Evolutionary conservation across 1,140 invertebrate genomes (phyloP).

Genomic region (Thrips palmi): DNA sequence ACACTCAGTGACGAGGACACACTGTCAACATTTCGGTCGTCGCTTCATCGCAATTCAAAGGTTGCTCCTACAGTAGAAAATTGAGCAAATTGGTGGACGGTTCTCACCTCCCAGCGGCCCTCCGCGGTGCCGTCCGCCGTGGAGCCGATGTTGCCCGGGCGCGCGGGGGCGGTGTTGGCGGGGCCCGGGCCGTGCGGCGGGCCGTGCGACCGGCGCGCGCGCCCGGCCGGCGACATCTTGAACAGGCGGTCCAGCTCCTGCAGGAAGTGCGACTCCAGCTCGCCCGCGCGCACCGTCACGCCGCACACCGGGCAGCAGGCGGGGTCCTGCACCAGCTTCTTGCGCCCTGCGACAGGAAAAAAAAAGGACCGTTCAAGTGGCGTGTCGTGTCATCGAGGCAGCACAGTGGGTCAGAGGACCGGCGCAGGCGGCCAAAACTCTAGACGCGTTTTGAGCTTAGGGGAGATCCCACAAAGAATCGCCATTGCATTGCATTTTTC

Average conservation of each 20-base stretch:
- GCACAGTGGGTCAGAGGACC: no score
- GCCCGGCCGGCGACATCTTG: constrained; percentile 33
- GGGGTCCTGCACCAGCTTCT: constrained; percentile 25
- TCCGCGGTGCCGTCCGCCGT: constrained; percentile 40
- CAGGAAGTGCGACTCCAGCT: constrained; percentile 54
- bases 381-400: no score
- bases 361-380: no score
- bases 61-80: no score
- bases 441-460: no score
- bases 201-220: constrained; percentile 21
- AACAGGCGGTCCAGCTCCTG: constrained; percentile 57
- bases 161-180: constrained; percentile 28
- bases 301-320: constrained; percentile 64
- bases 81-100: no score
- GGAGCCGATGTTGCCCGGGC: constrained; percentile 26
- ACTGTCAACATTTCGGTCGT: background rate
- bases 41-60: no score
- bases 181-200: constrained; percentile 18
- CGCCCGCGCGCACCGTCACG: constrained; percentile 47
- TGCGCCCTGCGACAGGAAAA: no score
- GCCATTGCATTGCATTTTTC: no score
- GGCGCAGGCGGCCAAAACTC: no score
- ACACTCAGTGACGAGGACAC: background rate
- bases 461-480: no score
- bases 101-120: constrained; percentile 53